Percentiles rank a stretch among this genome's conserved stretches.
phyloP scores from a whole-genome alignment of 2,113 vertebrate species.

The Marmota flaviventris region DNA sequence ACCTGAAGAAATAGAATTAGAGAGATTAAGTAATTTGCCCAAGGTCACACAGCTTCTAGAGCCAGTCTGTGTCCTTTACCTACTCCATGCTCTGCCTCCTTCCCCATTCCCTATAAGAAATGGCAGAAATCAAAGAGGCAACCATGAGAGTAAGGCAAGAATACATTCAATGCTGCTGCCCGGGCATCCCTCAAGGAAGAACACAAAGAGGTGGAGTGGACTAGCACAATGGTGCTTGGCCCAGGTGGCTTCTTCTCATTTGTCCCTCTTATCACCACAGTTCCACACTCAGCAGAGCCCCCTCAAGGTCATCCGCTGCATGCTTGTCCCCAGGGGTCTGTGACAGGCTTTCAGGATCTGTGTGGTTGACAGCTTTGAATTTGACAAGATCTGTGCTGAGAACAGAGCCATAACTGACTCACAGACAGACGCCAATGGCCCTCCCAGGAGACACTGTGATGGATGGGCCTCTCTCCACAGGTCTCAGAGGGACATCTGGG shows the following conservation, averaged over 20 bases:
- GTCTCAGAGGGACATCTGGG: neutral
- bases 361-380: conserved; percentile 84
- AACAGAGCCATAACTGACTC: conserved; percentile 70
- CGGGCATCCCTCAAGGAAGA: neutral
- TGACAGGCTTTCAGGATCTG: conserved; percentile 77
- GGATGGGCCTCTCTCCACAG: conserved; percentile 74
- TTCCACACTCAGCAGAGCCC: conserved; percentile 77
- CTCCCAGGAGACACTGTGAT: conserved; percentile 43
- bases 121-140: neutral
- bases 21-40: neutral
- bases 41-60: neutral
- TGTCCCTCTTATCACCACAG: conserved; percentile 82
- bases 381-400: conserved; percentile 84
- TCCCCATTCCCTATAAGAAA: neutral
- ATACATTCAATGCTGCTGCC: conserved; percentile 36
- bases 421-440: neutral
- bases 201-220: neutral
- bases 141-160: neutral
- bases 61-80: neutral
- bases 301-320: conserved; percentile 70
- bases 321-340: conserved; percentile 74
- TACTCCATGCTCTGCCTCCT: neutral
- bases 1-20: conserved; percentile 18
- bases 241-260: conserved; percentile 77
- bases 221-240: conserved; percentile 4